Evolutionary conservation across 2,797 vertebrate species (phyloP).

Genomic region (Lophotriccus pileatus): DNA sequence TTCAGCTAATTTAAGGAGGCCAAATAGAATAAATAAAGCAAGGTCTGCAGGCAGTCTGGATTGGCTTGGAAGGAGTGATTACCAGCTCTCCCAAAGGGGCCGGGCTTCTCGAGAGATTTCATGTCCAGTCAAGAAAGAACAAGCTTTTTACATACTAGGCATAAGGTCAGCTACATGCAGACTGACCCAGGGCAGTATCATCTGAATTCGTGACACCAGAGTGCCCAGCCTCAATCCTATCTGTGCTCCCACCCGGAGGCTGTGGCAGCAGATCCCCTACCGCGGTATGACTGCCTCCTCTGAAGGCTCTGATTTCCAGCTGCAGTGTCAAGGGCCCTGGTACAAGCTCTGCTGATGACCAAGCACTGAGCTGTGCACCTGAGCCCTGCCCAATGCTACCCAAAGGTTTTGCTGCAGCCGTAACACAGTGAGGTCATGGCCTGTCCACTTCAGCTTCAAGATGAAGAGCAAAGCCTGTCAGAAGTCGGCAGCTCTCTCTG

Average conservation of each 20-base stretch:
- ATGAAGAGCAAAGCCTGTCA: not conserved
- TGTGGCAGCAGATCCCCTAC: not conserved
- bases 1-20: not conserved
- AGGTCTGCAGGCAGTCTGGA: not conserved
- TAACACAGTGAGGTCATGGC: not conserved
- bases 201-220: not conserved
- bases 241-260: not conserved
- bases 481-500: not conserved
- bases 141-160: not conserved
- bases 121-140: not conserved
- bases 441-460: not conserved
- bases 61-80: not conserved
- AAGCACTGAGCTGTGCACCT: not conserved
- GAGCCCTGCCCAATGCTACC: not conserved
- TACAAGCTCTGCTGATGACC: not conserved
- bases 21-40: not conserved
- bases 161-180: not conserved
- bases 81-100: not conserved
- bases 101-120: not conserved
- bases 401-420: fast-evolving
- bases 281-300: not conserved
- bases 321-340: not conserved
- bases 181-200: fast-evolving
- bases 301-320: not conserved
- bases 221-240: not conserved